Base-by-base conservation (phyloP, 2,113 vertebrate species). In the Gila orcuttii region DNA sequence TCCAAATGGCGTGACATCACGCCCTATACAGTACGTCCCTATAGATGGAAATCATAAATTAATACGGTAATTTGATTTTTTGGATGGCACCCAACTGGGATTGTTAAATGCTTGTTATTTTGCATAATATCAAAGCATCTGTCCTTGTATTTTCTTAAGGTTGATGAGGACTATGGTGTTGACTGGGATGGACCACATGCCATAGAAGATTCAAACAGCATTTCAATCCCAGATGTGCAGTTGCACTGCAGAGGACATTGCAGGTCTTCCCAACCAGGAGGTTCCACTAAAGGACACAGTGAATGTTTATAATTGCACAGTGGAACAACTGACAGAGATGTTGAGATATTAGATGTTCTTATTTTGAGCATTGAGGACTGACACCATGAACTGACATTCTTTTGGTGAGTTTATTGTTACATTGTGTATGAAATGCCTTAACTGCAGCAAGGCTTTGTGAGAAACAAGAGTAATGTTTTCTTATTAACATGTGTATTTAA, bases 1-100 rank as follows among this genome's bases (percentile, higher is more conserved):
- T n/a, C n/a, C n/a, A n/a, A n/a, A n/a, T n/a, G n/a, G n/a, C n/a
- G n/a, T n/a, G n/a, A n/a, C n/a, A n/a, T n/a, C n/a, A n/a, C n/a
- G n/a, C n/a, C n/a, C n/a, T n/a, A n/a, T n/a, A n/a, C n/a, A n/a
- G n/a, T n/a, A n/a, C n/a, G n/a, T n/a, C n/a, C n/a, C n/a, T 60
- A 85, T 85, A 23, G 83, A 85, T 66, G 83, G 83, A 45, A 85
- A 85, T 66, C 83, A 85, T 11, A 85, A 52, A 77, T 77, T 68
- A 50, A 85, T 77, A 42, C 39, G 21, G 82, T 75, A 75, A 52
- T 64, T 23, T 2, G 9, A 23, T 75, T 39, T 21, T 47, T 75
- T 75, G 47, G 21, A 21, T 76, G 11, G 12, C n/a, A 66, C 25
- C n/a, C 64, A 68, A 28, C 64, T 68, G 13, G 28, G 21, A 33